Evolutionary conservation across 1,140 invertebrate genomes (phyloP).

Genomic region (Drosophila mayri): DNA sequence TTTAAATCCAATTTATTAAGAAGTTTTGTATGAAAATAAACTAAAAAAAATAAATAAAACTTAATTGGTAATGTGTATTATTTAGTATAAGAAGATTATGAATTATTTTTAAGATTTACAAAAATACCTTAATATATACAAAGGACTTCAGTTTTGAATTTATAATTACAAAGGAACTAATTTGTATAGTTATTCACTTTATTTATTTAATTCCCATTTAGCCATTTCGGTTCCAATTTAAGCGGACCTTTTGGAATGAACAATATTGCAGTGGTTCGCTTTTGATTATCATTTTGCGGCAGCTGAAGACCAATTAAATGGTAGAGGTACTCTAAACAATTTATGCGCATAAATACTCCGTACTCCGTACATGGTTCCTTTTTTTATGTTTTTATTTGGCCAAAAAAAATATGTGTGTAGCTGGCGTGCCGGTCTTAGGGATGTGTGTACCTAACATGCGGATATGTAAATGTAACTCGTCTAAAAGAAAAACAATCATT

Average conservation of each 20-base stretch:
- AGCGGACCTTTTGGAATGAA: not conserved
- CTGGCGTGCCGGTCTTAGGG: not conserved
- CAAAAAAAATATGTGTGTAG: not conserved
- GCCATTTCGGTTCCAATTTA: not conserved
- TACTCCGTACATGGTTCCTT: not conserved
- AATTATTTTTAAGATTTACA: too few relatives aligned
- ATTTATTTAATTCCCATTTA: not conserved
- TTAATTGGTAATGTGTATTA: too few relatives aligned
- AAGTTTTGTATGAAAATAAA: too few relatives aligned
- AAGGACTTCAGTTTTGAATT: too few relatives aligned
- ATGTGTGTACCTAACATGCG: constrained; percentile 24
- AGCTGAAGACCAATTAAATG: constrained; percentile 28
- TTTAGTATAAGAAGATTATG: too few relatives aligned
- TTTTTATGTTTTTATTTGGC: constrained; percentile 33
- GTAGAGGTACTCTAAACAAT: constrained; percentile 2
- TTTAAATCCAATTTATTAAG: too few relatives aligned
- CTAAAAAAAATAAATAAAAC: too few relatives aligned
- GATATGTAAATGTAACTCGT: constrained; percentile 54
- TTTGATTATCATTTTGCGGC: constrained; percentile 18
- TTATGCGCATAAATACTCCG: constrained; percentile 45
- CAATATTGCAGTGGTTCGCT: not conserved
- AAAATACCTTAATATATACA: too few relatives aligned
- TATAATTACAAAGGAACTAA: too few relatives aligned
- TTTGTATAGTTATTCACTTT: too few relatives aligned
- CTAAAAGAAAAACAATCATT: constrained; percentile 67